phyloP scores from a whole-genome alignment of 2,113 vertebrate species.

The Pteropus alecto region DNA sequence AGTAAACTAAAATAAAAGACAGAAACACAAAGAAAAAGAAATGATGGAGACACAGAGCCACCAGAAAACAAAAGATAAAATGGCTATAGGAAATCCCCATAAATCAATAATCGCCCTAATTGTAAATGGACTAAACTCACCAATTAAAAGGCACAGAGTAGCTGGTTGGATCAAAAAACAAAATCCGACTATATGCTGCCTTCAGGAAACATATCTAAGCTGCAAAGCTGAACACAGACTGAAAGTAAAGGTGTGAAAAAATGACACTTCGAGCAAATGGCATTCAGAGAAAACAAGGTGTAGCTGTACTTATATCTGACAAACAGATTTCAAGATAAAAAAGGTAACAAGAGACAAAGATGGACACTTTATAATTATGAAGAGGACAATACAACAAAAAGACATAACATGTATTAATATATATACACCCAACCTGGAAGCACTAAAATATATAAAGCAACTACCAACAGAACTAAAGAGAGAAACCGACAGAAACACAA shows the following conservation, averaged over 20 bases:
- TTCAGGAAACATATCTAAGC: neutral
- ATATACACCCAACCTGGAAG: neutral
- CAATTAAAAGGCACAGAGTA: neutral
- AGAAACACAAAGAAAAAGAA: neutral
- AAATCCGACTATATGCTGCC: neutral
- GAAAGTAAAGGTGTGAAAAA: neutral
- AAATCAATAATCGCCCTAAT: neutral
- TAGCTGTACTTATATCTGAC: neutral
- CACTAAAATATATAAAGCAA: neutral
- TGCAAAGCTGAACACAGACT: neutral
- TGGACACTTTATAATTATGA: neutral
- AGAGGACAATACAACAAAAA: neutral
- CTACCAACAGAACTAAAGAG: neutral
- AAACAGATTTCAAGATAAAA: neutral
- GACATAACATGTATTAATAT: neutral
- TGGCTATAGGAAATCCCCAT: neutral
- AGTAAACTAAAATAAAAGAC: neutral
- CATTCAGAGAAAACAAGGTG: neutral
- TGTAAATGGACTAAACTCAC: neutral
- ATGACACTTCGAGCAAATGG: neutral
- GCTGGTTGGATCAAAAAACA: neutral
- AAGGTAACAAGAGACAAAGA: neutral
- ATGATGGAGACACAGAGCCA: neutral
- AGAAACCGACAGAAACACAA: neutral
- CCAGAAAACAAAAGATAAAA: neutral